Percentiles rank a stretch among this genome's conserved stretches.
Conservation (phyloP, 2,888 invertebrate species). For the Lasioglossum villosulum region DNA sequence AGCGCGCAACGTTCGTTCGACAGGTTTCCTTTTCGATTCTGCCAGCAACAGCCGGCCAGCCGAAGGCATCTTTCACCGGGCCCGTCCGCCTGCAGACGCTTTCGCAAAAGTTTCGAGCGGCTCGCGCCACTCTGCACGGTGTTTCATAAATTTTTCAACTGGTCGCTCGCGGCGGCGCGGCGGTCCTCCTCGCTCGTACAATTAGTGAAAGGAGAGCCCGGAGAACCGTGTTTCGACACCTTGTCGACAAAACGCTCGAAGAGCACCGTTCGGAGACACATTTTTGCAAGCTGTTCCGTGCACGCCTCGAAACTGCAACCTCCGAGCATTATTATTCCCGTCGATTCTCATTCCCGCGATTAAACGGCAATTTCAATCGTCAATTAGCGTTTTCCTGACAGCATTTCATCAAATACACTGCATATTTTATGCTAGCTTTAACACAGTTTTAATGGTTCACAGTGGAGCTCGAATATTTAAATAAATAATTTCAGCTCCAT, state of each 20-base stretch:
- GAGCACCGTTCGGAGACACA: slow-evolving; percentile 4
- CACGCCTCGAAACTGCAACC: background rate
- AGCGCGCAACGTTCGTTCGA: slow-evolving; percentile 48
- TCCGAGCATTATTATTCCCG: background rate
- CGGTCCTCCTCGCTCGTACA: slow-evolving; percentile 44
- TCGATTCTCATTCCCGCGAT: background rate
- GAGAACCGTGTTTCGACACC: slow-evolving; percentile 63
- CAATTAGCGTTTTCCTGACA: no score
- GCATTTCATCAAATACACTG: no score
- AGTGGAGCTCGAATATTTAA: no score
- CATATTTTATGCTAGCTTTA: background rate
- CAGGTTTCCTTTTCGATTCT: slow-evolving; percentile 66
- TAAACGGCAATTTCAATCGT: no score
- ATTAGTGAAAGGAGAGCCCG: slow-evolving; percentile 71
- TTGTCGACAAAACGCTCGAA: slow-evolving; percentile 60
- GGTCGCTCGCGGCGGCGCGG: slow-evolving; percentile 53
- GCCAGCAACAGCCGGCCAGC: slow-evolving; percentile 12
- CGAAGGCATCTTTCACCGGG: slow-evolving; percentile 59
- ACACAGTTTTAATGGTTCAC: no score
- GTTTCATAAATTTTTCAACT: slow-evolving; percentile 67
- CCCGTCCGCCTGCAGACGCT: slow-evolving; percentile 32
- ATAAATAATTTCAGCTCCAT: no score
- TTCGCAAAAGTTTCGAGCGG: slow-evolving; percentile 57
- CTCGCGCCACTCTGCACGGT: slow-evolving; percentile 23
- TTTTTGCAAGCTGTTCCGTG: background rate